A percentile compares a stretch with the other conserved stretches of the same genome.
These are phyloP conservation scores for Heteromyza rotundicornis DNA, from an alignment of 2,888 invertebrate species.

Conservation along the genomic window DNA sequence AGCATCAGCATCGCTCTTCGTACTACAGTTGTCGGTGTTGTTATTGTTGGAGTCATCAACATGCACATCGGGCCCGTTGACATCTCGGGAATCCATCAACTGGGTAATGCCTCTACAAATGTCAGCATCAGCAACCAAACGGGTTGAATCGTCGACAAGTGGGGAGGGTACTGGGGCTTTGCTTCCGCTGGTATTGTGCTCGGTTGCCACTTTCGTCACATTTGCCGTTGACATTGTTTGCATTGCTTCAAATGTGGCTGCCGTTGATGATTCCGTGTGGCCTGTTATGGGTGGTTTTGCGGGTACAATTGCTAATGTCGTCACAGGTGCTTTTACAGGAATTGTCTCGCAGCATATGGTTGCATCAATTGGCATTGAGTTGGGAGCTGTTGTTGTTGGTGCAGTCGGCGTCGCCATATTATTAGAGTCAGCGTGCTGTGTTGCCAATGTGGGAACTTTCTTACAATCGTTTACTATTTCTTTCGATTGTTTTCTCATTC, in stretches of 20 bases:
- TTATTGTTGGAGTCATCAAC: slow-evolving; percentile 43
- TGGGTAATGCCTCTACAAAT: slow-evolving; percentile 30
- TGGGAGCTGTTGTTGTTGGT: neutral
- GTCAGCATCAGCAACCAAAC: slow-evolving; percentile 20
- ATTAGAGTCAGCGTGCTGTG: neutral
- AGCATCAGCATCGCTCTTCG: slow-evolving; percentile 27
- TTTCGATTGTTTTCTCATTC: no score
- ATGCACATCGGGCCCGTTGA: slow-evolving; percentile 32
- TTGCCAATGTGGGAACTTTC: no score
- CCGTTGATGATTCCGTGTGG: neutral
- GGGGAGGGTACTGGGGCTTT: slow-evolving; percentile 17
- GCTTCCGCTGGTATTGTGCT: slow-evolving; percentile 35
- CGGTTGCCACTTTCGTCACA: slow-evolving; percentile 31
- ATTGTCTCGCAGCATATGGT: no score
- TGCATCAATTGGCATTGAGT: no score
- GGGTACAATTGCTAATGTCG: slow-evolving; percentile 9
- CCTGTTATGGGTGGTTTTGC: slow-evolving; percentile 42
- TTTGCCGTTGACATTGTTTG: slow-evolving; percentile 32
- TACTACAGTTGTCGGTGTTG: slow-evolving; percentile 36
- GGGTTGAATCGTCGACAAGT: slow-evolving; percentile 7
- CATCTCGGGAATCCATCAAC: slow-evolving; percentile 64
- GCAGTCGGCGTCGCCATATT: neutral
- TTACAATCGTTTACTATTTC: no score
- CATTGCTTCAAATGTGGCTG: slow-evolving; percentile 4
- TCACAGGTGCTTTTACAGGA: slow-evolving; percentile 11